These are phyloP conservation scores for Saguinus midas DNA, from an alignment of 2,113 vertebrate species.

Conservation along the genomic window DNA sequence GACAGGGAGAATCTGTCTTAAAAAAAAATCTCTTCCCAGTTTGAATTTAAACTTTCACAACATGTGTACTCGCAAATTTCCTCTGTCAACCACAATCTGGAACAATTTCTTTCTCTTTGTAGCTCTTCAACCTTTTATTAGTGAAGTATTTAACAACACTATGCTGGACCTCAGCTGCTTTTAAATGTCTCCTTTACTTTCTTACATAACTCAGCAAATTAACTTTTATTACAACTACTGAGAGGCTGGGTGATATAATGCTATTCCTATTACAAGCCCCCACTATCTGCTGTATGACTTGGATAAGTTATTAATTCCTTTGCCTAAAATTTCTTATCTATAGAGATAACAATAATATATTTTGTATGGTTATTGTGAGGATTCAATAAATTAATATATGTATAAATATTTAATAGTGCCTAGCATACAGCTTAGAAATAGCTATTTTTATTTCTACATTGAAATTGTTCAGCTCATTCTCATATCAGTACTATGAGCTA, in stretches of 20 bases:
- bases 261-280: background rate
- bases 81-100: background rate
- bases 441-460: background rate
- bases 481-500: background rate
- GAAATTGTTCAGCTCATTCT: background rate
- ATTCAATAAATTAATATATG: background rate
- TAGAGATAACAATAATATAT: background rate
- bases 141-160: background rate
- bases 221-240: background rate
- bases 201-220: slow-evolving; percentile 16
- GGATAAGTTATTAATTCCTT: background rate
- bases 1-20: too few relatives aligned
- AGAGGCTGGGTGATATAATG: background rate
- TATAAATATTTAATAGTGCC: background rate
- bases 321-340: background rate
- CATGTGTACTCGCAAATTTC: background rate
- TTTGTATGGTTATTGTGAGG: background rate
- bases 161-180: background rate
- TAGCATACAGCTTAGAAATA: background rate
- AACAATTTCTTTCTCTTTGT: background rate
- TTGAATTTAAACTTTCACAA: slow-evolving; percentile 19
- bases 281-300: background rate
- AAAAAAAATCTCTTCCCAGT: background rate
- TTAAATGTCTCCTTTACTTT: background rate
- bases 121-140: slow-evolving; percentile 32